phyloP scores from a whole-genome alignment of 2,888 invertebrate genomes.

The Thymelicus lineola region DNA sequence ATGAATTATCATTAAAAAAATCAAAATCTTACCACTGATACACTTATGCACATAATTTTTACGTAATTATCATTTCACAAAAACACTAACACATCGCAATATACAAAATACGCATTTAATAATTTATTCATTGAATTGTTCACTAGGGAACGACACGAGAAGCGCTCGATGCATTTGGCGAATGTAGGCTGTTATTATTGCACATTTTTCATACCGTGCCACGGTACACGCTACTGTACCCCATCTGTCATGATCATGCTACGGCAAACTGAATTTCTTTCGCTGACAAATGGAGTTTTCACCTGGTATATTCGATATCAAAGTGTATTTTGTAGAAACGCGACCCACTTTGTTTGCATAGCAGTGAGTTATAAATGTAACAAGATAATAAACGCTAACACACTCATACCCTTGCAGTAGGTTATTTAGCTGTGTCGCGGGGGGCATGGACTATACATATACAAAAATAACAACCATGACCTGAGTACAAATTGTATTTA shows the following conservation, averaged over 20 bases:
- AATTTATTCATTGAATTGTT: constrained; percentile 21
- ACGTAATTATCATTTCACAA: no score
- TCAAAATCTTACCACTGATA: no score
- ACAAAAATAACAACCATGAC: no score
- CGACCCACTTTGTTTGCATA: constrained; percentile 18
- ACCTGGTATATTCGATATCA: constrained; percentile 26
- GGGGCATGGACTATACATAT: no score
- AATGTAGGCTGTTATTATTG: constrained; percentile 34
- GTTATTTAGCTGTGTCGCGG: no score
- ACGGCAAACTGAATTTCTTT: constrained; percentile 32
- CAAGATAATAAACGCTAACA: neutral
- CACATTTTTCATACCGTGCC: constrained; percentile 33
- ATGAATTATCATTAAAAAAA: no score
- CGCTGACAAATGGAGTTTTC: constrained; percentile 34
- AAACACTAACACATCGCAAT: neutral
- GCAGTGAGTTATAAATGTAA: constrained; percentile 8
- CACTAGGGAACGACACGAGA: constrained; percentile 23
- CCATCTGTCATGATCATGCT: constrained; percentile 33
- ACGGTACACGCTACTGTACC: constrained; percentile 28
- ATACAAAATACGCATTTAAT: constrained; percentile 1
- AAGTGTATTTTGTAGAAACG: constrained; percentile 14
- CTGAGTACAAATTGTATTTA: no score
- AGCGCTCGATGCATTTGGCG: constrained; percentile 32
- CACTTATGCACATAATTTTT: no score
- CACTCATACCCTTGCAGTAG: no score